A percentile compares a stretch with the other conserved stretches of the same genome.
Conservation (phyloP, 2,888 invertebrate genomes). For the Noctua pronuba region DNA sequence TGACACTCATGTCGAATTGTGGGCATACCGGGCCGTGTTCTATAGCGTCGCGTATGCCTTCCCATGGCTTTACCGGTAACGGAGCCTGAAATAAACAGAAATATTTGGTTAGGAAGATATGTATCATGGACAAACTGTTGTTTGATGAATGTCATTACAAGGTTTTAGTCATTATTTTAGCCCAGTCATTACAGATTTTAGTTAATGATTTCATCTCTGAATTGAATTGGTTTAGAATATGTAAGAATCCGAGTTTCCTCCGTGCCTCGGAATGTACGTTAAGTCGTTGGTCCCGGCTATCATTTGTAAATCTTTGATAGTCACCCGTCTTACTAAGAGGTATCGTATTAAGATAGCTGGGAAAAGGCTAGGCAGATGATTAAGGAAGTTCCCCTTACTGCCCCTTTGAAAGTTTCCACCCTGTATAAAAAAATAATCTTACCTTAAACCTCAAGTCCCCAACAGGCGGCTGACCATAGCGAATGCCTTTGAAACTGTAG, state of each 20-base stretch:
- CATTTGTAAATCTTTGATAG: background rate
- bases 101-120: background rate
- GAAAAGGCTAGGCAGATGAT: background rate
- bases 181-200: background rate
- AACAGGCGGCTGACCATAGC: conserved; percentile 88
- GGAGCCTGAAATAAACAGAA: conserved; percentile 74
- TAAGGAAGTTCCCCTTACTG: too few species aligned
- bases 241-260: background rate
- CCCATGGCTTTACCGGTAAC: conserved; percentile 75
- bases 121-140: background rate
- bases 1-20: conserved; percentile 75
- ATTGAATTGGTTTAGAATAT: background rate
- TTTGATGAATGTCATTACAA: background rate
- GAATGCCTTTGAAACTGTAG: conserved; percentile 85
- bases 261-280: background rate
- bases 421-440: conserved; percentile 40
- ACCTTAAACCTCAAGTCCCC: conserved; percentile 88
- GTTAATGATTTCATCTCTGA: background rate
- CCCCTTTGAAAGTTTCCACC: too few species aligned
- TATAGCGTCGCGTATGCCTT: conserved; percentile 77
- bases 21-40: conserved; percentile 81
- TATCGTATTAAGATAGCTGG: background rate
- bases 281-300: background rate
- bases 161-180: background rate
- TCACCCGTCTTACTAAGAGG: too few species aligned